phyloP scores from a whole-genome alignment of 2,888 invertebrate genomes.

The Trileptium ribeirensis region DNA sequence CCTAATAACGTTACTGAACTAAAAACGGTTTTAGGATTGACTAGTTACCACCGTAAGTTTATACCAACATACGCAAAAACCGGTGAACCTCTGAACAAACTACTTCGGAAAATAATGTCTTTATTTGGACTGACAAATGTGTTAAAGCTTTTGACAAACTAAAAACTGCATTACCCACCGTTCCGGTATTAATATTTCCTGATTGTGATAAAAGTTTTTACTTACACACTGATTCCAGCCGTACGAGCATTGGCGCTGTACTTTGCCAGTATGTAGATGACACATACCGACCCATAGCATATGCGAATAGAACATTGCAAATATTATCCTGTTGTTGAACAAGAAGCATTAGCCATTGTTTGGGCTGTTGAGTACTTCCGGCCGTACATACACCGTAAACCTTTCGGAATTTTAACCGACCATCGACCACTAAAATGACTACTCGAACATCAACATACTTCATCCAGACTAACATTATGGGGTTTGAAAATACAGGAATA shows the following conservation, averaged over 20 bases:
- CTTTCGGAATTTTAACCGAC: background rate
- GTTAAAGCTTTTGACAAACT: background rate
- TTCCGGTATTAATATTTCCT: background rate
- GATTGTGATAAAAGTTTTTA: background rate
- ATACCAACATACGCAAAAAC: background rate
- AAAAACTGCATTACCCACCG: background rate
- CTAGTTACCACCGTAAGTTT: background rate
- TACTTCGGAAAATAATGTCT: background rate
- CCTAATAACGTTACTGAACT: conserved; percentile 1
- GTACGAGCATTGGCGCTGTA: background rate
- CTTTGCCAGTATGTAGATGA: background rate
- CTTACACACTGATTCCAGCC: background rate
- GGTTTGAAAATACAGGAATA: background rate
- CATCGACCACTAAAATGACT: background rate
- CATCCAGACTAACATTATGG: background rate
- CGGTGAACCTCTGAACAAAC: background rate
- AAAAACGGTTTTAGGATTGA: conserved; percentile 1
- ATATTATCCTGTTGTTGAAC: background rate
- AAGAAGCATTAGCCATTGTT: conserved; percentile 1
- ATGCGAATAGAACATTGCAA: background rate
- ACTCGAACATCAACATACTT: background rate
- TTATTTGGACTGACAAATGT: background rate
- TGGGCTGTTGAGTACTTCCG: background rate
- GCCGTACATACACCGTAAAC: background rate
- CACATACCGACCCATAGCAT: background rate